These are phyloP conservation scores for Ferdinandea cuprea DNA, from an alignment of 2,888 invertebrate genomes.

Conservation along the genomic window DNA sequence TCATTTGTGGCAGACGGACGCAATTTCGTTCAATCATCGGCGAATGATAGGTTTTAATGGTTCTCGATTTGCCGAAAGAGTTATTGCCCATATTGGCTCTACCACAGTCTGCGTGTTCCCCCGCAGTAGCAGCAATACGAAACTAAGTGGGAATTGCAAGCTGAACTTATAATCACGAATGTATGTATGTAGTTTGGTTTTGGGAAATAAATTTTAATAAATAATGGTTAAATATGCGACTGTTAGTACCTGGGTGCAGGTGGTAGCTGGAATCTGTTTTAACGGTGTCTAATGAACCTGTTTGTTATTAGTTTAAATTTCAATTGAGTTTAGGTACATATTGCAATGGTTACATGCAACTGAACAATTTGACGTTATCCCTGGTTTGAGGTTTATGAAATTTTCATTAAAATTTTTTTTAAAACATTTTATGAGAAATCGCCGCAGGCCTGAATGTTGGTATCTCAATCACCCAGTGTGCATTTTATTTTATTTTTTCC, in stretches of 20 bases:
- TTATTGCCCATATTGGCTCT: conserved; percentile 70
- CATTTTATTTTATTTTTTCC: no score
- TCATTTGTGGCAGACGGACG: conserved; percentile 62
- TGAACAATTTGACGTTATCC: no score
- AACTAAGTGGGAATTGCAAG: conserved; percentile 16
- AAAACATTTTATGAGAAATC: no score
- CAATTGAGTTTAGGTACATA: conserved; percentile 48
- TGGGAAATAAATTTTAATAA: conserved; percentile 70
- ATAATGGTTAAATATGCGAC: conserved; percentile 46
- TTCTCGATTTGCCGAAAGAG: conserved; percentile 72
- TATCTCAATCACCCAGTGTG: no score
- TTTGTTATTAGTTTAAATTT: conserved; percentile 50
- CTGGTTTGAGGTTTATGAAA: no score
- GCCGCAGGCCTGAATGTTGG: no score
- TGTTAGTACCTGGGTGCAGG: conserved; percentile 43
- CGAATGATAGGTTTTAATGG: conserved; percentile 73
- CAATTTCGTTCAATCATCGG: conserved; percentile 72
- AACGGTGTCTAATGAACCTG: conserved; percentile 67
- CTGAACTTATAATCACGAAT: conserved; percentile 49
- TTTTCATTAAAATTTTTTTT: no score
- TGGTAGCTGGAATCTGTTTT: conserved; percentile 57
- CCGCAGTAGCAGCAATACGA: conserved; percentile 11
- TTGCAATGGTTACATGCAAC: conserved; percentile 44
- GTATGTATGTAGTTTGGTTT: conserved; percentile 53
- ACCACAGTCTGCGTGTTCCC: conserved; percentile 50